phyloP scores from a whole-genome alignment of 2,113 vertebrate species.

The Onychostoma macrolepis region DNA sequence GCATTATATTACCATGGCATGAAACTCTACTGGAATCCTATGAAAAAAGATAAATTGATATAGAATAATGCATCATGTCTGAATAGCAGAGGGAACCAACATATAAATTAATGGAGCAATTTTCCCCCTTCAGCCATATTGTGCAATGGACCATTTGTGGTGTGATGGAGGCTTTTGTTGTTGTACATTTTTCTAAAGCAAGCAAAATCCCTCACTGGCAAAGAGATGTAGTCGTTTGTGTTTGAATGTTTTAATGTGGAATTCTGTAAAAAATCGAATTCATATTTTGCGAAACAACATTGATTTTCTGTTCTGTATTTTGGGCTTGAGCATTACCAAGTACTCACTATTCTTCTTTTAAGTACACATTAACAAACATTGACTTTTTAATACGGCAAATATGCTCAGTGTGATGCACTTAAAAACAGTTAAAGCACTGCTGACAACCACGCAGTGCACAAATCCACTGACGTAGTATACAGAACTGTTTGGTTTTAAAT shows the following conservation, averaged over 20 bases:
- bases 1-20: background rate
- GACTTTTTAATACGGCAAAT: slow-evolving; percentile 46
- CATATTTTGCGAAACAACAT: background rate
- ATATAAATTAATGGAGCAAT: background rate
- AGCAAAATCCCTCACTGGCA: background rate
- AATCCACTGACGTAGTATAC: background rate
- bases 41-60: background rate
- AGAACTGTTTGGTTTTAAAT: background rate
- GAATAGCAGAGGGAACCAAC: background rate
- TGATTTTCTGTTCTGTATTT: background rate
- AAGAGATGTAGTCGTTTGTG: background rate
- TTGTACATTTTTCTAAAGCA: background rate
- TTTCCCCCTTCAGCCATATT: background rate
- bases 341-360: background rate
- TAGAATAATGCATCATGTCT: background rate
- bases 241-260: background rate
- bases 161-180: background rate
- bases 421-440: background rate
- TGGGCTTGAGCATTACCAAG: background rate
- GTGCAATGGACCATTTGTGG: background rate
- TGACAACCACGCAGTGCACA: background rate
- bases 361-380: background rate
- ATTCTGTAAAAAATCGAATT: background rate
- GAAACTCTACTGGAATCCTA: background rate
- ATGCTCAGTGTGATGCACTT: background rate